Evolutionary conservation across 1,140 invertebrate genomes (phyloP), one percentile per base, ranked within the genome.

Genomic region (Drosophila leontia): DNA sequence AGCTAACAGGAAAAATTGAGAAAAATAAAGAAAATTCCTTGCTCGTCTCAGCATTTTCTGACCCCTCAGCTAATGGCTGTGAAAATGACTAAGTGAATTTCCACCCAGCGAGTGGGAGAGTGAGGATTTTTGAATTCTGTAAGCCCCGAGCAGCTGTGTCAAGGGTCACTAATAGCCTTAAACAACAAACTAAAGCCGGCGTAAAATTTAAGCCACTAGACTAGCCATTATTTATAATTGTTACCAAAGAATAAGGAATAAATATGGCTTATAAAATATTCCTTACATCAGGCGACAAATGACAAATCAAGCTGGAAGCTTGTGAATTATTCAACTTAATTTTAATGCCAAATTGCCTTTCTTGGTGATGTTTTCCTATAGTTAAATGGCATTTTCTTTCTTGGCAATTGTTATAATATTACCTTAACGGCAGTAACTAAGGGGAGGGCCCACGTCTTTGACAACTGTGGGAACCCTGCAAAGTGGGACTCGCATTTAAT

Each of bases 71-170:
- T 87, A 87, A 87, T 87, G 85, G 84, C 80, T 87, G 84, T 76
- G 85, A 84, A 87, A 87, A 87, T 87, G 84, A 87, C 84, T 88
- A 87, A 87, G 85, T 87, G 80, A 87, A 87, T 88, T 87, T 87
- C 65, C 77, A 70, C 50, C 79, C 17, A 35, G 39, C 4, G 23
- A n/a, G 13, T 34, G 13, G 34, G 23, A 35, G 39, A 48, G 63
- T 53, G 77, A 23, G 68, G 39, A 23, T 41, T 70, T 70, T 68
- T 17, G 34, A 68, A 37, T 71, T 58, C 17, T 23, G 47, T 47
- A 41, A 48, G 68, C 55, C 55, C 13, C 2, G 7, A 26, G 34
- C 57, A 44, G 57, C 64, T 48, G 58, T 41, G 53, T 70, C 64
- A 81, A 58, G 75, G 79, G 67, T 82, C 58, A 62, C 79, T 82